Evolutionary conservation across 2,888 invertebrate genomes (phyloP), one percentile per base, ranked within the genome.

Genomic region (Tortrix viridana): DNA sequence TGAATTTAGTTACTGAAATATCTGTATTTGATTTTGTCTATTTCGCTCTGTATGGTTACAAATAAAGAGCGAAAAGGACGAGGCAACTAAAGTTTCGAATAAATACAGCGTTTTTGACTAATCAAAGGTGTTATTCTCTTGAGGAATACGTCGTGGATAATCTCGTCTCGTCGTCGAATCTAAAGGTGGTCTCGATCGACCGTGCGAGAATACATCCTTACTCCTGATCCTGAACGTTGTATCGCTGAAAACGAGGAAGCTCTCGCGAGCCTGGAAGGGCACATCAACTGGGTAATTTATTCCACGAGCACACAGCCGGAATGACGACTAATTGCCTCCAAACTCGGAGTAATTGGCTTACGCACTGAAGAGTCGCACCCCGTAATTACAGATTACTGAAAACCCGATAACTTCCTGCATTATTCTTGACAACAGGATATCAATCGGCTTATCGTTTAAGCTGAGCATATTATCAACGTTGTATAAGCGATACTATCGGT

Each of bases 261-360:
- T 64, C 48, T 52, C n/a, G 41, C 16, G 52, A 52, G n/a, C 19
- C 37, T 23, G 32, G 48, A 56, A 18, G 16, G 43, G 43, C 60
- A 46, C 48, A 68, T 67, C 67, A 63, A 69, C 65, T 71, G 69
- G 56, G 70, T 83, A 83, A 83, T 82, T 82, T 83, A 84, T 85
- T 83, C 82, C 50, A 63, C 60, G 70, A 69, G 76, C 77, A 77
- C 60, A 69, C 70, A 68, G 70, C 65, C 71, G 71, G 69, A 80
- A 77, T 75, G 75, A 76, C 70, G 73, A 71, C 80, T 84, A 84
- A 85, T 84, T 85, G 80, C 77, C 74, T 74, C 70, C 71, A 77
- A 85, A 85, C 79, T 82, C 82, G 74, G 74, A 78, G 76, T 80
- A 79, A 82, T 82, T 77, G 80, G 74, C 80, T 76, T 76, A 78